Evolutionary conservation across 1,140 invertebrate genomes (phyloP).

Genomic region (Euura lappo): DNA sequence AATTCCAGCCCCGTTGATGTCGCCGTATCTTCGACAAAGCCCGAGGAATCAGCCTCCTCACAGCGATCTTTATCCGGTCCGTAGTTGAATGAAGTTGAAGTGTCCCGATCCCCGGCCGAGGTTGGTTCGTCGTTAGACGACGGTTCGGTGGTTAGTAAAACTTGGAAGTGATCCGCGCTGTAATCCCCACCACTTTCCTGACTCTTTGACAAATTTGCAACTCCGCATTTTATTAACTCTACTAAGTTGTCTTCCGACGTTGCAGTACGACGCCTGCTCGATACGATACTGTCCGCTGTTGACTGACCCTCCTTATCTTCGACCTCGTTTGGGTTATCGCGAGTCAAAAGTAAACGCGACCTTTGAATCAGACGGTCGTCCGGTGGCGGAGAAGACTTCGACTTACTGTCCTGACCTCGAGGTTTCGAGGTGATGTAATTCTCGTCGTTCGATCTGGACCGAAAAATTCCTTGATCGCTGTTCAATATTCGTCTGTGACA

Average conservation of each 20-base stretch:
- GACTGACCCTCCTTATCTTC: conserved; percentile 30
- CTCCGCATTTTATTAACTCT: conserved; percentile 32
- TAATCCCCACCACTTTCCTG: not conserved
- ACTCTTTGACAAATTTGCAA: conserved; percentile 30
- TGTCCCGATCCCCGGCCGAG: not conserved
- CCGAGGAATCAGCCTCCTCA: not conserved
- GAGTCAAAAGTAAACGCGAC: conserved; percentile 22
- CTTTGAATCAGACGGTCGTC: conserved; percentile 24
- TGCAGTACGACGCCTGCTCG: not conserved
- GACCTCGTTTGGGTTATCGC: conserved; percentile 37
- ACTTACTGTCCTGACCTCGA: conserved; percentile 24
- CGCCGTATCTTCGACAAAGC: not conserved
- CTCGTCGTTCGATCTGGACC: not conserved
- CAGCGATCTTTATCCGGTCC: not conserved
- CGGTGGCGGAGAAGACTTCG: conserved; percentile 47
- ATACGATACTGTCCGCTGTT: not conserved
- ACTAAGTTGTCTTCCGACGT: not conserved
- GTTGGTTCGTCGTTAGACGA: not conserved
- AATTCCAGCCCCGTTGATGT: not conserved
- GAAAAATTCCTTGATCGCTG: too few relatives aligned
- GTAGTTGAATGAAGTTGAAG: not conserved
- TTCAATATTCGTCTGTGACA: too few relatives aligned
- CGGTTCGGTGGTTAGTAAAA: not conserved
- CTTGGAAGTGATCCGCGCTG: not conserved
- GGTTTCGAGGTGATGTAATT: not conserved